These are phyloP conservation scores for Anarrhichthys ocellatus DNA, from an alignment of 2,113 vertebrate species.

Conservation along the genomic window DNA sequence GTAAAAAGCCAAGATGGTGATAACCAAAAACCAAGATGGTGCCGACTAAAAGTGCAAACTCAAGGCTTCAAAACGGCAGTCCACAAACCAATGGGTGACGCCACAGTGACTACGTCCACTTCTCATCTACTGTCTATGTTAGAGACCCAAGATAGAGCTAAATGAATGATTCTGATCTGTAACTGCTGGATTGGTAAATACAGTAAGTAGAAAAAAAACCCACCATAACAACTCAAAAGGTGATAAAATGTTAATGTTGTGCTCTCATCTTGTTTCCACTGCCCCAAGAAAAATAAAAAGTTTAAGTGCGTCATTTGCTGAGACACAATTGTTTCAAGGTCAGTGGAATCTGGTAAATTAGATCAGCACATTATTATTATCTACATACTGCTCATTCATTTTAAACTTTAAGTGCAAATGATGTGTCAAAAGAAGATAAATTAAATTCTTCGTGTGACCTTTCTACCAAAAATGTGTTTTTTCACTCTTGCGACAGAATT, in stretches of 20 bases:
- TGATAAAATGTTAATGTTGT: background rate
- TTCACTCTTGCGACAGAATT: background rate
- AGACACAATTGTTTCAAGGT: slow-evolving; percentile 8
- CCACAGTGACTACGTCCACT: too few species aligned
- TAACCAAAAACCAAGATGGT: too few species aligned
- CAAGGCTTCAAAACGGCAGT: too few species aligned
- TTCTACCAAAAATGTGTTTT: background rate
- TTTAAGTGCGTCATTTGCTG: slow-evolving; percentile 8
- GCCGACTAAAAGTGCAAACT: too few species aligned
- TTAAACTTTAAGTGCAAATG: background rate
- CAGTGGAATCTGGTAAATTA: slow-evolving; percentile 12
- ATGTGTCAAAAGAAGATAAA: background rate
- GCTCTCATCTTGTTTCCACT: background rate
- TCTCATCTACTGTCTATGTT: too few species aligned
- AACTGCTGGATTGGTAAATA: background rate
- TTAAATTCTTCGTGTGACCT: background rate
- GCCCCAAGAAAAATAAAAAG: background rate
- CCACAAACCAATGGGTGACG: too few species aligned
- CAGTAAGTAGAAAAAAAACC: background rate
- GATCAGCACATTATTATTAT: background rate
- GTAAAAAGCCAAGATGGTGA: too few species aligned
- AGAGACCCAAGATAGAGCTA: background rate
- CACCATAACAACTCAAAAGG: background rate
- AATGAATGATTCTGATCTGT: background rate
- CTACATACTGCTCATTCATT: background rate